A percentile compares a stretch with the other conserved stretches of the same genome.
phyloP scores from a whole-genome alignment of 2,113 vertebrate genomes.

The Corythornis vintsioides region DNA sequence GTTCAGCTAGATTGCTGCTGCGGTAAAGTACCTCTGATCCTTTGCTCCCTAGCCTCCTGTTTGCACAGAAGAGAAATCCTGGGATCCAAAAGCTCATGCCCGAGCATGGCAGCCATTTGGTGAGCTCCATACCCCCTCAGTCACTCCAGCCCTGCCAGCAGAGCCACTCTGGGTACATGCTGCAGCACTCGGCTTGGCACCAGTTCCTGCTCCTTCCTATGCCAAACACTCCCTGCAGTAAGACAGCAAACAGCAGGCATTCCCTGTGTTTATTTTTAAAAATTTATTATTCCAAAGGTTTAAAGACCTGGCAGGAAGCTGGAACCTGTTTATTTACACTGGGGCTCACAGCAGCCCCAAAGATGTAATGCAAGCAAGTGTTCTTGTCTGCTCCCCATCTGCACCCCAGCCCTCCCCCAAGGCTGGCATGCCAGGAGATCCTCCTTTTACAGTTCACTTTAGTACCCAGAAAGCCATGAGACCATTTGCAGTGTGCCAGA shows the following conservation, averaged over 20 bases:
- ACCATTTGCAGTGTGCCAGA: neutral
- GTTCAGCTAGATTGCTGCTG: neutral
- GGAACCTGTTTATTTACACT: neutral
- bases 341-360: neutral
- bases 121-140: neutral
- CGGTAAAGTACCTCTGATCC: neutral
- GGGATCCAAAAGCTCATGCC: neutral
- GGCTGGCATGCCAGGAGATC: neutral
- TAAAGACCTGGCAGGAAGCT: constrained; percentile 14
- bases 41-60: neutral
- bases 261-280: neutral
- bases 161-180: rapidly evolving
- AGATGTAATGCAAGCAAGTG: neutral
- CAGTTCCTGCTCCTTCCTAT: neutral
- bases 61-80: neutral
- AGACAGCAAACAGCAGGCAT: constrained; percentile 6
- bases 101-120: neutral
- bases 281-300: neutral
- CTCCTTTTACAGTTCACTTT: neutral
- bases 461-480: neutral
- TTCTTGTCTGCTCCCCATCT: neutral
- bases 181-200: neutral
- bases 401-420: neutral
- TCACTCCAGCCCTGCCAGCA: neutral
- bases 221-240: neutral